phyloP scores from a whole-genome alignment of 2,113 vertebrate species.

The Trematocara stigmaticum region DNA sequence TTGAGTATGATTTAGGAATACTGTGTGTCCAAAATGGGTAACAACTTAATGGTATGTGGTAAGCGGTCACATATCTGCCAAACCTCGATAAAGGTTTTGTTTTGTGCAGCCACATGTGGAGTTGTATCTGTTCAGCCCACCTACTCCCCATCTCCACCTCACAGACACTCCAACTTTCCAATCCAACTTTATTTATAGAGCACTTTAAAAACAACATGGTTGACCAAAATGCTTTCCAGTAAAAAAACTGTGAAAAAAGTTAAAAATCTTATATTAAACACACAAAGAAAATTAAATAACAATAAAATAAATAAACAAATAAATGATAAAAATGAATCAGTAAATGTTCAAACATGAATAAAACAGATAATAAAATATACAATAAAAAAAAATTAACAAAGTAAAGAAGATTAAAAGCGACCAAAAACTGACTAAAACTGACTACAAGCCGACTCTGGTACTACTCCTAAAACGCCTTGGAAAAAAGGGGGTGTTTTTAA shows the following conservation, averaged over 20 bases:
- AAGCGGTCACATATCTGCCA: neutral
- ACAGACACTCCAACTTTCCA: neutral
- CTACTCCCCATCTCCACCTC: neutral
- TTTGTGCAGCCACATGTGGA: neutral
- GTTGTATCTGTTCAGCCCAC: neutral
- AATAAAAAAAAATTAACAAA: neutral
- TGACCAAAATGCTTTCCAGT: neutral
- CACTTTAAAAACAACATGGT: neutral
- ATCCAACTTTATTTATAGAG: neutral
- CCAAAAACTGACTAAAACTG: neutral
- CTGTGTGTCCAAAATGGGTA: neutral
- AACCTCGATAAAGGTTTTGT: neutral
- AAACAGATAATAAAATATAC: neutral
- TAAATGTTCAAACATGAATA: neutral
- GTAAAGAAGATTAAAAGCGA: neutral
- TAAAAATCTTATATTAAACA: neutral
- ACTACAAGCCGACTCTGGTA: neutral
- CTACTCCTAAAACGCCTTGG: neutral
- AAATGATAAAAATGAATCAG: neutral
- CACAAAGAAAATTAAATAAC: neutral
- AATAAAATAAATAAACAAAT: neutral
- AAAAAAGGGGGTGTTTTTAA: neutral
- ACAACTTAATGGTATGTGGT: neutral
- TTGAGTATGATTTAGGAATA: neutral
- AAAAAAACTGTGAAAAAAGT: neutral